Evolutionary conservation across 2,888 invertebrate species (phyloP).

Genomic region (Chrysina gloriosa): DNA sequence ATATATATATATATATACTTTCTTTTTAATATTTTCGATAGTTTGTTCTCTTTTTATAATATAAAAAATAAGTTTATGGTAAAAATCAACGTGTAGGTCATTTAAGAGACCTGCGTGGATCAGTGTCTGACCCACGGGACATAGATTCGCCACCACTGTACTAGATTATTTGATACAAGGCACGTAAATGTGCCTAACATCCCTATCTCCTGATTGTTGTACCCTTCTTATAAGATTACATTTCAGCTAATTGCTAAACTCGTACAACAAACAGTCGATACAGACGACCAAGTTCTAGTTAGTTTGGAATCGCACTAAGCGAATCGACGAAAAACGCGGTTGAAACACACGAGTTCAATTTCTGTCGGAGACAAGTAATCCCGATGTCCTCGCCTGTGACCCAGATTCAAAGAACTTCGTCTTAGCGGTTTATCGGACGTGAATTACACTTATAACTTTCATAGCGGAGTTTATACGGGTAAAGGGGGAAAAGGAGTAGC

Average conservation of each 20-base stretch:
- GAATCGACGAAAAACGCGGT: not conserved
- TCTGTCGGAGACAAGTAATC: constrained; percentile 21
- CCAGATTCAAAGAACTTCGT: constrained; percentile 22
- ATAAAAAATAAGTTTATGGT: too few species aligned
- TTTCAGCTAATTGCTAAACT: constrained; percentile 7
- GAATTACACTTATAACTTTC: constrained; percentile 18
- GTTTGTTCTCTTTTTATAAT: too few species aligned
- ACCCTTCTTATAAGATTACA: too few species aligned
- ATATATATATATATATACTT: too few species aligned
- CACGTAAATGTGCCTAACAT: too few species aligned
- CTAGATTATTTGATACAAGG: too few species aligned
- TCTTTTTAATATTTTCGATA: too few species aligned
- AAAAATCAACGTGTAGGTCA: too few species aligned
- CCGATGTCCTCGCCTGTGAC: constrained; percentile 23
- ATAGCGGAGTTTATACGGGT: not conserved
- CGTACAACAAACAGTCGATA: constrained; percentile 1
- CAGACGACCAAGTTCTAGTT: not conserved
- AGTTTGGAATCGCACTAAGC: not conserved
- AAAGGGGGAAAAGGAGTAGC: not conserved
- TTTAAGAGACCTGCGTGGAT: too few species aligned
- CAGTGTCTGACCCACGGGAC: too few species aligned
- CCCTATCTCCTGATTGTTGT: too few species aligned
- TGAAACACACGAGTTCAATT: constrained; percentile 2
- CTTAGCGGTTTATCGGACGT: constrained; percentile 14
- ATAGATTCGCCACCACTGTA: too few species aligned